Evolutionary conservation across 1,140 invertebrate species (phyloP).

Genomic region (Bombus impatiens): DNA sequence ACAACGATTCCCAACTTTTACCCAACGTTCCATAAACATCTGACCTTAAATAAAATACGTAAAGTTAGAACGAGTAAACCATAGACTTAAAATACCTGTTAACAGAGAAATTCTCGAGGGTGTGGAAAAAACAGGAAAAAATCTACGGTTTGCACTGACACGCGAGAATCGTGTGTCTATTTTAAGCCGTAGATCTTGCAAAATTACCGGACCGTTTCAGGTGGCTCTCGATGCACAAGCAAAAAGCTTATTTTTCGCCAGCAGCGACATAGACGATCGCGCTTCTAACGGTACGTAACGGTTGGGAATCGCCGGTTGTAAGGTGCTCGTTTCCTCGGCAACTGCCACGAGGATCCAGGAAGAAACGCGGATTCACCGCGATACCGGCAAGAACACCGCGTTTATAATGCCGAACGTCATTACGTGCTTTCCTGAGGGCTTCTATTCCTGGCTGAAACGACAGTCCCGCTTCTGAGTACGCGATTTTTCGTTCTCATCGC

Average conservation of each 20-base stretch:
- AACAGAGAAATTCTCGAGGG: not conserved
- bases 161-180: constrained; percentile 12
- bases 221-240: not conserved
- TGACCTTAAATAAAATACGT: not conserved
- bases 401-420: constrained; percentile 38
- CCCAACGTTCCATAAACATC: not conserved
- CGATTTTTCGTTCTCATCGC: constrained; percentile 4
- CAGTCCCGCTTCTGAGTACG: not conserved
- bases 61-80: too few relatives aligned
- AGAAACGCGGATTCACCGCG: constrained; percentile 41
- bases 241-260: constrained; percentile 47
- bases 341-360: constrained; percentile 57
- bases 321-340: constrained; percentile 58
- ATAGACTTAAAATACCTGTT: not conserved
- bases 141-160: not conserved
- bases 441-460: constrained; percentile 6
- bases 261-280: constrained; percentile 52
- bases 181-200: constrained; percentile 19
- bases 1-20: not conserved
- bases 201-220: constrained; percentile 46
- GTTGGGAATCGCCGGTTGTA: constrained; percentile 67
- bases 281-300: constrained; percentile 74
- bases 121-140: not conserved
- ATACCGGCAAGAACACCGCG: constrained; percentile 18
- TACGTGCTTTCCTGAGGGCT: not conserved